phyloP scores from a whole-genome alignment of 2,888 invertebrate genomes.

The Prenolepis imparis region DNA sequence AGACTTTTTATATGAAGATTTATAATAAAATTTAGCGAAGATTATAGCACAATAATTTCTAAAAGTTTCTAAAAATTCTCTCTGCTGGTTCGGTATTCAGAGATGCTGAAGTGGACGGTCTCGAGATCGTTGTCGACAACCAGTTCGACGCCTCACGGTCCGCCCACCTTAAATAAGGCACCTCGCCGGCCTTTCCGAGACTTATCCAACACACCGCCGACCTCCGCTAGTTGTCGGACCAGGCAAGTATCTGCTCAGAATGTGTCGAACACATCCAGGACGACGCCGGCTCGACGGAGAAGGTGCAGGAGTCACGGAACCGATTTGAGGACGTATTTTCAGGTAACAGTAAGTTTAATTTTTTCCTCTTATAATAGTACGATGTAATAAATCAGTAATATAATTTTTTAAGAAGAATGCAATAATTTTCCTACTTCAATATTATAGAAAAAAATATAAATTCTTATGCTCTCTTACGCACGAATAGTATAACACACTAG shows the following conservation, averaged over 20 bases:
- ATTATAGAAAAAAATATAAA: neutral
- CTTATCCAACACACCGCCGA: constrained; percentile 84
- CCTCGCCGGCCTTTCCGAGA: constrained; percentile 84
- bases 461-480: neutral
- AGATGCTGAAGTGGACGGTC: constrained; percentile 86
- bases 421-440: neutral
- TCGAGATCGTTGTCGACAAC: constrained; percentile 85
- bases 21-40: neutral
- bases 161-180: constrained; percentile 75
- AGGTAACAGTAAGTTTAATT: constrained; percentile 73
- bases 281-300: constrained; percentile 79
- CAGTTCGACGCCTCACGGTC: constrained; percentile 83
- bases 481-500: neutral
- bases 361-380: neutral
- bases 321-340: constrained; percentile 84
- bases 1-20: neutral
- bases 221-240: constrained; percentile 71
- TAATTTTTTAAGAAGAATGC: neutral
- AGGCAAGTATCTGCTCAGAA: constrained; percentile 63
- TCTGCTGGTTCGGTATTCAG: constrained; percentile 64
- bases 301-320: constrained; percentile 83
- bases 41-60: neutral
- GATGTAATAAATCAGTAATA: neutral
- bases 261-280: constrained; percentile 55
- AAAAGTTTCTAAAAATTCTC: constrained; percentile 18